phyloP scores from a whole-genome alignment of 2,797 vertebrate species.

The Dallia pectoralis region DNA sequence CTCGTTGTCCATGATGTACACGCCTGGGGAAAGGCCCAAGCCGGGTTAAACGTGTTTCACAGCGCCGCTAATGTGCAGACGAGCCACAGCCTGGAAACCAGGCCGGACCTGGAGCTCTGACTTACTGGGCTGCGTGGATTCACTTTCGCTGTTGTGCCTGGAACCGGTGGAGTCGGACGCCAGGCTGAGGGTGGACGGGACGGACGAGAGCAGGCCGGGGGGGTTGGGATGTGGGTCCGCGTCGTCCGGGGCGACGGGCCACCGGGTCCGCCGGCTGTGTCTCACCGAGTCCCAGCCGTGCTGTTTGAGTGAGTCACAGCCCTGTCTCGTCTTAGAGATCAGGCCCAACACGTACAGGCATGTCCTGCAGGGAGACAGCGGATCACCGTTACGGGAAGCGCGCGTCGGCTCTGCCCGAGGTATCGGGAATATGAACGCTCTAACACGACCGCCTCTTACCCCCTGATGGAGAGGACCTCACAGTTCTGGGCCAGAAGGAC shows the following conservation, averaged over 20 bases:
- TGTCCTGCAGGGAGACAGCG: not conserved
- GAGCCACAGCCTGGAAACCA: not conserved
- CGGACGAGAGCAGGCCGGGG: constrained; percentile 79
- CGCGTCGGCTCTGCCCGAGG: no score
- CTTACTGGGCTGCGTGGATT: constrained; percentile 83
- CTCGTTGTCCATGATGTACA: constrained; percentile 83
- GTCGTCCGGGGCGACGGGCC: constrained; percentile 84
- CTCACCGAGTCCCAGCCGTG: constrained; percentile 83
- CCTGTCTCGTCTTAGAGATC: constrained; percentile 84
- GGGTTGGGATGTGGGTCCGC: constrained; percentile 68
- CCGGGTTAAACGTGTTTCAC: not conserved
- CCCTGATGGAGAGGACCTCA: constrained; percentile 83
- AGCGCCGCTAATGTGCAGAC: not conserved
- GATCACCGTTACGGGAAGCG: no score
- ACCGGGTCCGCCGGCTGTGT: constrained; percentile 79
- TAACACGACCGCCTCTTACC: constrained; percentile 61
- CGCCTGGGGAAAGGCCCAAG: constrained; percentile 64
- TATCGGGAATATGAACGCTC: not conserved
- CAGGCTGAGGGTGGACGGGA: constrained; percentile 82
- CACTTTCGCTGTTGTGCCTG: constrained; percentile 84
- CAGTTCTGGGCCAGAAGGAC: constrained; percentile 81
- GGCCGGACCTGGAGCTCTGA: constrained; percentile 17
- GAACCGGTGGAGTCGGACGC: constrained; percentile 85
- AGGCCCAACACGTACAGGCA: constrained; percentile 84
- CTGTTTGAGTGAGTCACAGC: constrained; percentile 82